Base-by-base conservation (phyloP, 2,888 invertebrate genomes). In the Hipparchia semele region DNA sequence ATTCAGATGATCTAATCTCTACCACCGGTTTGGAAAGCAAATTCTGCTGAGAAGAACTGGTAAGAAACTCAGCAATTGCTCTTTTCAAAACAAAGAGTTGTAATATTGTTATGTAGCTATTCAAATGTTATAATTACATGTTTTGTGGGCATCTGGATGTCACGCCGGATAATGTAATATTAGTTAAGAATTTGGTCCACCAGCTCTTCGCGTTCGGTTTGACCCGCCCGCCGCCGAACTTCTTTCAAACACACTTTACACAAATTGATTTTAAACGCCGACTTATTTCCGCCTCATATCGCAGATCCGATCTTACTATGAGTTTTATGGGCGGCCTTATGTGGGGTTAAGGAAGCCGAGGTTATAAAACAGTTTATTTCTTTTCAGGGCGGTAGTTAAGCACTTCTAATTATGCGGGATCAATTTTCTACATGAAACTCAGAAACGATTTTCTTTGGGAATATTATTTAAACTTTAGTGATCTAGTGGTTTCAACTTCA, bases 221-320 rank as follows among this genome's bases (percentile, higher is more conserved):
- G 82, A 84, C 84, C 87, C 85, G 72, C 69, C 82, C 83, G 83
- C 84, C 85, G 82, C 82, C 81, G 78, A 87, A 90, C 89, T 90
- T 90, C 89, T 91, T 89, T 87, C 80, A 79, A 83, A 85, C 87
- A 85, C 88, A 90, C 92, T 92, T 90, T 89, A 93, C 93, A 94
- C 94, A 94, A 94, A 94, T 94, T 94, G 94, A 92, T 93, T 94
- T 94, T 93, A 94, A 94, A 94, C 90, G 89, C 91, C 92, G 91
- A 92, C 92, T 93, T 93, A 93, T 93, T 93, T 94, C 94, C 92
- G 92, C 88, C 90, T 85, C 94, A 94, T 94, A 93, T 94, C 94
- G 88, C 85, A 86, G 86, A 89, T 86, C 94, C 92, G 91, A 93
- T 93, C 94, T 92, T 90, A 86, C 88, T 90, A 89, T 89, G 90